Evolutionary conservation across 2,113 vertebrate genomes (phyloP), one percentile per base, ranked within the genome.

Genomic region (Heterotis niloticus): DNA sequence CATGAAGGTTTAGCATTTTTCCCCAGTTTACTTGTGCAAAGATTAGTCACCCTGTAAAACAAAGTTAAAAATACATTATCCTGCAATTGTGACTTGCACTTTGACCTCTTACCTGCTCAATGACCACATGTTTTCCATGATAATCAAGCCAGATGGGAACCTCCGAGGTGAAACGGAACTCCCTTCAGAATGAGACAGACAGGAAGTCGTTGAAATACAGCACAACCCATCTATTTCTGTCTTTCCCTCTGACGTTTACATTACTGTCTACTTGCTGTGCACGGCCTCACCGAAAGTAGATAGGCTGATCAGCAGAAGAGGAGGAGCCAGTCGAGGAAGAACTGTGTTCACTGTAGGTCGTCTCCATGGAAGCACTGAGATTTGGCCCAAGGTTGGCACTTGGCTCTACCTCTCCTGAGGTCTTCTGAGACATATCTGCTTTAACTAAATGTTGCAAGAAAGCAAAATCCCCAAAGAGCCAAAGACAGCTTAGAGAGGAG

Each of bases 81-180:
- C 34, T 54, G 23, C 54, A 26, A 51, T 14, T 29, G 16, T 78
- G 34, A 20, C 11, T 26, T 14, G 23, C 10, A n/a, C 56, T 26
- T 28, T 34, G 20, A 20, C 5, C 80, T 76, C 80, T 89, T 82
- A 96, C 94, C 90, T 97, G 96, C 85, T 97, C 95, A 82, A 96
- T 94, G 72, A 92, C 91, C 10, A 97, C 92, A 54, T 96, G 96
- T 81, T 97, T 97, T 83, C 96, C 96, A 0, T 97, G 96, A 81
- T 97, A 97, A 83, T 97, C 96, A 78, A 97, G 88, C 93, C 95
- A 96, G 87, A 97, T 96, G 83, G 95, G 95, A 84, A 97, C 96
- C 90, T 97, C 96, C 0, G 95, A 95, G 0, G 94, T 96, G 84
- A 97, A 97, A 68, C 95, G 95, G 80, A 97, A 97, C 88, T 97